Base-by-base conservation (phyloP, 2,888 invertebrate species). In the Diplolepis rosae region DNA sequence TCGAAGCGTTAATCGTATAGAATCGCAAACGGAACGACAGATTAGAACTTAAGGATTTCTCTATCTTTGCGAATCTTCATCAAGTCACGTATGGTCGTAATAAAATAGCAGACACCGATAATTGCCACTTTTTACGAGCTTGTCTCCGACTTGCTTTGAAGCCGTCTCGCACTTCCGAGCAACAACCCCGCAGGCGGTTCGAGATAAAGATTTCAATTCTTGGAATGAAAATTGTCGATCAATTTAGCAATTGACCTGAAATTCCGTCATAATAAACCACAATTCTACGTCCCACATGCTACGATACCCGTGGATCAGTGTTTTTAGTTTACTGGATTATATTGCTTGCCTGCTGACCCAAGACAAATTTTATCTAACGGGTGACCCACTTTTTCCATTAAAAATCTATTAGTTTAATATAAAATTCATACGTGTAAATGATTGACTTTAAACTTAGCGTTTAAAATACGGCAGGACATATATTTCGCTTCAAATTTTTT, bases 181-280 rank as follows among this genome's bases (percentile, higher is more conserved):
- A 77, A 82, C 81, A 83, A 82, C 82, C 85, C 78, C 80, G 79
- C 72, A 73, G 75, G 74, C 75, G 76, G 76, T 76, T 61, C 76
- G 77, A 82, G 83, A 85, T 81, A 79, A 85, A 84, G 83, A 84
- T 85, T 87, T 85, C 83, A 85, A 85, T 86, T 85, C 85, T 76
- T 77, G 84, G 85, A 87, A 86, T 85, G 85, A 85, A 84, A 87
- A 87, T 87, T 85, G 85, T 78, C 82, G 86, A 86, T 86, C 86
- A 85, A 85, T 86, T 85, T 85, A 85, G 78, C 85, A 87, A 86
- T 87, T 86, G 86, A 84, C 86, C 85, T 85, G 81, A 84, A 85
- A 86, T 86, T 84, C 84, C 85, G 77, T 73, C 73, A 79, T 83
- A 84, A 85, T 83, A 83, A 84, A 84, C 77, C 77, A 75, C 84